A percentile compares a stretch with the other conserved stretches of the same genome.
Conservation (phyloP, 2,113 vertebrate species). For the Sarotherodon lohbergeri region DNA sequence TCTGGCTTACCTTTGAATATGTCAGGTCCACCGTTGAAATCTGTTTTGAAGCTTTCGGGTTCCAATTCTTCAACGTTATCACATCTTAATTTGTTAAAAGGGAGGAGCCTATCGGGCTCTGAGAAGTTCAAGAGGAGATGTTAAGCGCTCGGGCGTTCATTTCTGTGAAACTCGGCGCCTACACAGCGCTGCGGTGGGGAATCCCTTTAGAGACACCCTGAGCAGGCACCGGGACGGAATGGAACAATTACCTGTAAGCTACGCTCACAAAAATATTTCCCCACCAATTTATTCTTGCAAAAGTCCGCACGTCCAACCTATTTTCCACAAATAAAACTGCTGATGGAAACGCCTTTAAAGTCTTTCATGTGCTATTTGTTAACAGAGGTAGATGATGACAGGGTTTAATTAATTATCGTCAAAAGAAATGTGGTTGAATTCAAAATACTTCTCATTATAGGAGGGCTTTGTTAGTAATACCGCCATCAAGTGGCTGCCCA, state of each 20-base stretch:
- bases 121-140: slow-evolving; percentile 35
- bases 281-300: neutral
- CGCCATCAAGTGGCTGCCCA: slow-evolving; percentile 43
- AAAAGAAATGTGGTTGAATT: neutral
- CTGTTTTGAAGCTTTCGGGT: slow-evolving; percentile 11
- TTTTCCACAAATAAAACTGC: neutral
- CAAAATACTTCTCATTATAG: neutral
- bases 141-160: neutral
- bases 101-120: slow-evolving; percentile 53
- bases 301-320: neutral
- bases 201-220: slow-evolving; percentile 58
- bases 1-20: slow-evolving; percentile 61
- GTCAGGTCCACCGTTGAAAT: slow-evolving; percentile 16
- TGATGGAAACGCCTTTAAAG: neutral
- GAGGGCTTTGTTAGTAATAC: neutral
- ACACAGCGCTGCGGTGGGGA: slow-evolving; percentile 51
- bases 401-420: neutral
- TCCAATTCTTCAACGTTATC: slow-evolving; percentile 56
- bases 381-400: neutral
- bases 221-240: neutral
- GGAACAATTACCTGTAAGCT: slow-evolving; percentile 49
- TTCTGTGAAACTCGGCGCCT: slow-evolving; percentile 57
- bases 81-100: slow-evolving; percentile 12
- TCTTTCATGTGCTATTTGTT: neutral
- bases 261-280: slow-evolving; percentile 4